phyloP scores from a whole-genome alignment of 2,797 vertebrate genomes.

The Macropodus opercularis region DNA sequence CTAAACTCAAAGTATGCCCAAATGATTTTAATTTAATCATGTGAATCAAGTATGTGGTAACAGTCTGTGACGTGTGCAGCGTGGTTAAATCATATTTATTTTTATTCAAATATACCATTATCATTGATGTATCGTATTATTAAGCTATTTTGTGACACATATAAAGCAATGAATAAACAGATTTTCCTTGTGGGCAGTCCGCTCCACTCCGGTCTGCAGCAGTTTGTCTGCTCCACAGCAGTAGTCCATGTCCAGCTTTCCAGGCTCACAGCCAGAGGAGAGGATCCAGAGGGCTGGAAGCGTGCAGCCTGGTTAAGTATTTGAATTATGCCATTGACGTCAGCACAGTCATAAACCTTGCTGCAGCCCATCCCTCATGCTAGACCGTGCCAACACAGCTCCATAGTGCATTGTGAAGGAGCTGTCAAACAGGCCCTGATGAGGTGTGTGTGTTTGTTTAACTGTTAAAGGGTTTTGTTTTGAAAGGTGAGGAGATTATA shows the following conservation, averaged over 20 bases:
- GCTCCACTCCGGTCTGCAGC: constrained; percentile 35
- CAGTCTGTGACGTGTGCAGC: too few relatives aligned
- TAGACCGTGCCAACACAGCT: constrained; percentile 86
- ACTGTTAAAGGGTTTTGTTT: constrained; percentile 59
- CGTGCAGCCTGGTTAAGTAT: constrained; percentile 94
- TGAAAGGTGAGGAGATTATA: constrained; percentile 53
- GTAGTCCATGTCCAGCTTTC: constrained; percentile 75
- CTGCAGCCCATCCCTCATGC: constrained; percentile 88
- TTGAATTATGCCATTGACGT: constrained; percentile 99
- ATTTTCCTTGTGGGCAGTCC: constrained; percentile 30
- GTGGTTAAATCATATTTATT: too few relatives aligned
- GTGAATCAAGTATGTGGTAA: too few relatives aligned
- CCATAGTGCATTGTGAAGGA: constrained; percentile 86
- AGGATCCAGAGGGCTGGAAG: constrained; percentile 87
- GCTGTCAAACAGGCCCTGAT: constrained; percentile 83
- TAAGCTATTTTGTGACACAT: too few relatives aligned
- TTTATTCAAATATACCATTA: too few relatives aligned
- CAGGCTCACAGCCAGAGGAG: constrained; percentile 47
- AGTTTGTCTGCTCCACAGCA: constrained; percentile 38
- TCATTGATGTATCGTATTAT: too few relatives aligned
- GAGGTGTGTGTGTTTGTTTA: constrained; percentile 38
- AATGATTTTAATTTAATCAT: too few relatives aligned
- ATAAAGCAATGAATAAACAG: constrained; percentile 9
- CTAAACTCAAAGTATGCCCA: too few relatives aligned
- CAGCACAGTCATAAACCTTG: constrained; percentile 97